phyloP scores from a whole-genome alignment of 2,113 vertebrate genomes.

The Gobiocypris rarus region DNA sequence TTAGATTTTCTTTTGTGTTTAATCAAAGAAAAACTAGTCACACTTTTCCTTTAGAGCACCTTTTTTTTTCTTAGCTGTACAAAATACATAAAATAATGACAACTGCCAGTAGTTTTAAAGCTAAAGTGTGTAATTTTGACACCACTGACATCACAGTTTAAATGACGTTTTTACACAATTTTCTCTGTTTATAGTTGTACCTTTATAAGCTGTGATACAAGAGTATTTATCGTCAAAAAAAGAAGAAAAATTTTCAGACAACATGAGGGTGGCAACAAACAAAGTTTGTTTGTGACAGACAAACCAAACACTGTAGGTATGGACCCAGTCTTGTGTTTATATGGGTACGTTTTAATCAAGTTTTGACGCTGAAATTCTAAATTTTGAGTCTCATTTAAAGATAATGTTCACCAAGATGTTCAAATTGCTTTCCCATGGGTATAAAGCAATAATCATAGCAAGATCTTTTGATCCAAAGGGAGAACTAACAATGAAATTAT shows the following conservation, averaged over 20 bases:
- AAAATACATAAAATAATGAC: background rate
- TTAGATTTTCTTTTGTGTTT: background rate
- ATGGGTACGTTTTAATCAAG: background rate
- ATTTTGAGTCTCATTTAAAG: constrained; percentile 25
- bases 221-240: background rate
- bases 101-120: background rate
- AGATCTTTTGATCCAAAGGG: constrained; percentile 61
- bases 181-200: background rate
- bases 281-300: too few species aligned
- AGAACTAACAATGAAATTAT: constrained; percentile 62
- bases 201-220: background rate
- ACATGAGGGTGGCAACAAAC: too few species aligned
- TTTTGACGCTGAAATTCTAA: background rate
- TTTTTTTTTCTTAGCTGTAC: background rate
- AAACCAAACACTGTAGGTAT: background rate
- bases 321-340: background rate
- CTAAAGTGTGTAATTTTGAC: background rate
- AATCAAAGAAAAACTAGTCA: background rate
- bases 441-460: constrained; percentile 59
- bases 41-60: background rate
- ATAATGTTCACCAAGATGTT: constrained; percentile 36
- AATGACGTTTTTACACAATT: background rate
- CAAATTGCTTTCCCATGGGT: constrained; percentile 33
- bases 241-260: too few species aligned
- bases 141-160: background rate